Evolutionary conservation across 2,113 vertebrate species (phyloP).

Genomic region (Triplophysa dalaica): DNA sequence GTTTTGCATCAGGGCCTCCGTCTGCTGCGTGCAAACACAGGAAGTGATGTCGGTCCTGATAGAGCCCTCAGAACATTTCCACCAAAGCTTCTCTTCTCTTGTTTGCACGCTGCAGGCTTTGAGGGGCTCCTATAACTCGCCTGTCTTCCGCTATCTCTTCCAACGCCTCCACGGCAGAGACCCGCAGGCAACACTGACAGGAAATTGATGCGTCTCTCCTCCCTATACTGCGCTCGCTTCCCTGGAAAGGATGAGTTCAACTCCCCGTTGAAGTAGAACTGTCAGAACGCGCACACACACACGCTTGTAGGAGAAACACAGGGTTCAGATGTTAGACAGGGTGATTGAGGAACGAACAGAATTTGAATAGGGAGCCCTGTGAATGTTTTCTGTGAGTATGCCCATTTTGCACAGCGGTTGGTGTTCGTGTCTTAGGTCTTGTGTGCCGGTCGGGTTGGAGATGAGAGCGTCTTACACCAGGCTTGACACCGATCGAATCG

Average conservation of each 20-base stretch:
- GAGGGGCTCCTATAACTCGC: constrained; percentile 52
- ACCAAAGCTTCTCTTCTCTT: constrained; percentile 48
- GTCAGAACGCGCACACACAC: constrained; percentile 50
- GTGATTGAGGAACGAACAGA: constrained; percentile 63
- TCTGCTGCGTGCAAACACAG: background rate
- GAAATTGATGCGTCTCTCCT: constrained; percentile 65
- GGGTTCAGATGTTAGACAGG: constrained; percentile 63
- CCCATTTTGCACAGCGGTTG: constrained; percentile 55
- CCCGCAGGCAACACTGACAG: constrained; percentile 63
- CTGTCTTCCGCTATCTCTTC: constrained; percentile 61
- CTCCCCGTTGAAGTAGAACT: constrained; percentile 60
- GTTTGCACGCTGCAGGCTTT: constrained; percentile 42
- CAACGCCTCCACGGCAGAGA: constrained; percentile 50
- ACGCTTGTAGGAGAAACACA: constrained; percentile 1
- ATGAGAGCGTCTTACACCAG: constrained; percentile 15
- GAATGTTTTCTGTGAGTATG: constrained; percentile 70
- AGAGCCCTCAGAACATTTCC: constrained; percentile 36
- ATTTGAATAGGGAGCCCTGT: constrained; percentile 60
- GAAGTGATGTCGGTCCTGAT: constrained; percentile 39
- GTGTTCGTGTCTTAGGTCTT: constrained; percentile 10
- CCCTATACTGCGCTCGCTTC: constrained; percentile 50
- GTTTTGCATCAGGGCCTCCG: background rate
- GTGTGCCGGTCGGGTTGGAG: constrained; percentile 38
- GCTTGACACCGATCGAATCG: constrained; percentile 54
- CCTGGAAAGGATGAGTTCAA: constrained; percentile 66